Evolutionary conservation across 2,888 invertebrate species (phyloP).

Genomic region (Synanthedon andrenaeformis): DNA sequence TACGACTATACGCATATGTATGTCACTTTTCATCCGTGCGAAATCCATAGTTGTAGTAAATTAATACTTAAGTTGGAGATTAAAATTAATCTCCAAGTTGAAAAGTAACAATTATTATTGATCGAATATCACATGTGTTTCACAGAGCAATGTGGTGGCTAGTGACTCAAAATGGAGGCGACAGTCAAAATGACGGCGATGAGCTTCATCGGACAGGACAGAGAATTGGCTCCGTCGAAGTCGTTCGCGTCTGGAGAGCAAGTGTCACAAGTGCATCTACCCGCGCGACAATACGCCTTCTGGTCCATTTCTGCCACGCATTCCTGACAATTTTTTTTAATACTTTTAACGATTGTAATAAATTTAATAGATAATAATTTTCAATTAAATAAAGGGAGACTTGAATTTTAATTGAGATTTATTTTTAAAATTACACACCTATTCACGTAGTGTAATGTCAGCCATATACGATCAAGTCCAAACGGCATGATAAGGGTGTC

Average conservation of each 20-base stretch:
- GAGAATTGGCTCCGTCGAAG: constrained; percentile 38
- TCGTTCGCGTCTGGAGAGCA: constrained; percentile 53
- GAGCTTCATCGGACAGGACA: constrained; percentile 22
- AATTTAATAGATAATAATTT: background rate
- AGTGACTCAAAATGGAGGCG: constrained; percentile 38
- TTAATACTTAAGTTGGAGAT: no score
- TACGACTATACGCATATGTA: no score
- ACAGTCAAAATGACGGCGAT: constrained; percentile 27
- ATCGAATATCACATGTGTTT: background rate
- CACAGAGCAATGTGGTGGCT: constrained; percentile 14
- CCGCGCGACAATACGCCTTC: constrained; percentile 53
- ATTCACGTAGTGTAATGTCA: no score
- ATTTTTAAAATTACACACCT: no score
- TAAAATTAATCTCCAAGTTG: no score
- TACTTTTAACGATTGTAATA: constrained; percentile 1
- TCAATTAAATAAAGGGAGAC: no score
- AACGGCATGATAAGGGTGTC: no score
- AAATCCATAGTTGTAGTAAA: no score
- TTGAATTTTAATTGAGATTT: no score
- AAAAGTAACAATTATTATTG: background rate
- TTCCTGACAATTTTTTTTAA: constrained; percentile 30
- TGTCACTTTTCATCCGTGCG: no score
- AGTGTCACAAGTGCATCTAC: constrained; percentile 57
- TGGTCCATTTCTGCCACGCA: constrained; percentile 60
- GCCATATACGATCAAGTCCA: no score